Percentiles rank a stretch among this genome's conserved stretches.
Evolutionary conservation across 2,113 vertebrate genomes (phyloP).

Genomic region (Aythya baeri): DNA sequence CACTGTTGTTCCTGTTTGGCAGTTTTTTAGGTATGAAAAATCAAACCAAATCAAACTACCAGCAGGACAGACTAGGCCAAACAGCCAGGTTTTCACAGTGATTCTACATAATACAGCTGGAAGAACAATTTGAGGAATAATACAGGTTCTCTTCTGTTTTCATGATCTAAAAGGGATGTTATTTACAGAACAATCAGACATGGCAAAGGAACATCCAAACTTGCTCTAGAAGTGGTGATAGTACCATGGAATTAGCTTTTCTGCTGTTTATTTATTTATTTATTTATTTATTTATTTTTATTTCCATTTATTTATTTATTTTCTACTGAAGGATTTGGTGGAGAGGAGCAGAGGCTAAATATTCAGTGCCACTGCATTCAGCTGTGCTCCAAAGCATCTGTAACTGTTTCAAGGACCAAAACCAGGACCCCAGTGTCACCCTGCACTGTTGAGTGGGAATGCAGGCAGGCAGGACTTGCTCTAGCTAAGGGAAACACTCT

Average conservation of each 20-base stretch:
- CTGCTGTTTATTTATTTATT: background rate
- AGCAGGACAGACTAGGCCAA: background rate
- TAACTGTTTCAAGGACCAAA: background rate
- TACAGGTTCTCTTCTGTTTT: background rate
- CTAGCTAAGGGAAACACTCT: background rate
- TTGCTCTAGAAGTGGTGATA: background rate
- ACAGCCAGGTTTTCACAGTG: background rate
- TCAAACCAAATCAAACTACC: rapidly evolving
- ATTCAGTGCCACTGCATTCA: background rate
- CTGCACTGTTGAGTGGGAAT: background rate
- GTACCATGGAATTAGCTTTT: background rate
- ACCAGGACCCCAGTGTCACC: background rate
- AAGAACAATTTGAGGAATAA: background rate
- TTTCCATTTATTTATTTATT: background rate
- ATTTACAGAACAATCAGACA: background rate
- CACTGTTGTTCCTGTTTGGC: background rate
- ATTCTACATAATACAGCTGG: background rate
- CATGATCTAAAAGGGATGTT: background rate
- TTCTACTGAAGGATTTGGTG: background rate
- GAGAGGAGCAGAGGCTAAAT: background rate
- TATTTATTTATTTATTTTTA: background rate
- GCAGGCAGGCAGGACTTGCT: background rate
- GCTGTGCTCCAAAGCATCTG: background rate
- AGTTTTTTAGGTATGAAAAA: background rate
- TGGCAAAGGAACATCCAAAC: background rate